Evolutionary conservation across 2,888 invertebrate species (phyloP), one percentile per base, ranked within the genome.

Genomic region (Alloplasta piceator): DNA sequence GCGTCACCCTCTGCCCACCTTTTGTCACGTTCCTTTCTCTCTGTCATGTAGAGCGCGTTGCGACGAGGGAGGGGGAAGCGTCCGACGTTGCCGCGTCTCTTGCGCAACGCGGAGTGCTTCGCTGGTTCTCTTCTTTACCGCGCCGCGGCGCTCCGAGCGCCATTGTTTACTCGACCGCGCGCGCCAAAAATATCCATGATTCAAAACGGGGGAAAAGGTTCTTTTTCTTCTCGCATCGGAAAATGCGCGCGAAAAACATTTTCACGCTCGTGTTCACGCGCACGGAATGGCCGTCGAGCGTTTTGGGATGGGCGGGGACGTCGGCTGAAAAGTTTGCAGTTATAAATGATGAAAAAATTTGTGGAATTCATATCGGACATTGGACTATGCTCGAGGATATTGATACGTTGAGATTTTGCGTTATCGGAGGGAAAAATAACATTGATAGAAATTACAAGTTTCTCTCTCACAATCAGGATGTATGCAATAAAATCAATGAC

Each of bases 1-100:
- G 90, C 90, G 90, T 90, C 90, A 90, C 91, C 89, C 90, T 90
- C 89, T 89, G 86, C 90, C 58, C 90, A 90, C 90, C 90, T 91
- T 90, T 90, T 90, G 90, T 91, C 91, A 91, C 91, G 91, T 89
- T 91, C 90, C 89, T 89, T n/a, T n/a, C n/a, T 89, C 89, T 91
- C 89, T 89, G 91, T 91, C 92, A 91, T 92, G 91, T 92, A 91
- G 91, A 91, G 87, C 89, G 80, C 55, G 58, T 68, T 82, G 80
- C 78, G 73, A 66, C 43, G 66, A 79, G 82, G 82, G 68, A 68
- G 64, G 58, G n/a, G 16, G 72, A 1, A 36, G 75, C 76, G 9
- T 38, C 86, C 90, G 79, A 76, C 85, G 90, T 91, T 91, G 90
- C 90, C 90, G 83, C 67, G 74, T 88, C 84, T 85, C 68, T 36